Base-by-base conservation (phyloP, 1,140 invertebrate species). In the Camponotus vicinus region DNA sequence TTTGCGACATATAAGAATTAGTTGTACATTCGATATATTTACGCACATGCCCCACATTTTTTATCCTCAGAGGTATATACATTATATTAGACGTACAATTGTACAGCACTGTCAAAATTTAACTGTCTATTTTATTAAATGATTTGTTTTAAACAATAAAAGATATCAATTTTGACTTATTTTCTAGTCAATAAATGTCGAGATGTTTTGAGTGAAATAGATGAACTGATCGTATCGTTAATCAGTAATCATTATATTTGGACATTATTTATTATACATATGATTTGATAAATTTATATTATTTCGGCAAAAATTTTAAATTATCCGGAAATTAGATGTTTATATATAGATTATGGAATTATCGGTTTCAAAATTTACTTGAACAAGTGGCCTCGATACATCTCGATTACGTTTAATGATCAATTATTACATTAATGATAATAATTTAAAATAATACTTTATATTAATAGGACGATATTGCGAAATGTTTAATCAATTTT, bases 311-410 rank as follows among this genome's bases (percentile, higher is more conserved):
- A 52, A 52, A 52, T 52, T 52, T 18, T 3, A 11, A 1, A 18
- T 1, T 49, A 34, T 77, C n/a, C 34, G 9, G 2, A 78, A 52
- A 66, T 67, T 67, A 5, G 7, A 79, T 37, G 18, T 37, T 21
- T 69, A 78, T 3, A 40, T 40, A 27, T 27, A 42, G 27, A 78
- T 66, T 78, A 78, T 79, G 34, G 2, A 32, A 55, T 27, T 21
- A 6, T 42, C 27, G 18, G 40, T 3, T 55, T 9, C 8, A 8
- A 63, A 79, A 69, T 21, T 66, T 67, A 37, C 13, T 0, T 40
- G 34, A 57, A 11, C 40, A 1, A 27, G 11, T 79, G n/a, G 18
- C 6, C 15, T 27, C 27, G 27, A 27, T 27, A 3, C 21, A 37
- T 18, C 0, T 40, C 5, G 52, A 64, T 78, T 49, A 79, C 9